Conservation (phyloP, 2,888 invertebrate species). For the Tenthredo livida region DNA sequence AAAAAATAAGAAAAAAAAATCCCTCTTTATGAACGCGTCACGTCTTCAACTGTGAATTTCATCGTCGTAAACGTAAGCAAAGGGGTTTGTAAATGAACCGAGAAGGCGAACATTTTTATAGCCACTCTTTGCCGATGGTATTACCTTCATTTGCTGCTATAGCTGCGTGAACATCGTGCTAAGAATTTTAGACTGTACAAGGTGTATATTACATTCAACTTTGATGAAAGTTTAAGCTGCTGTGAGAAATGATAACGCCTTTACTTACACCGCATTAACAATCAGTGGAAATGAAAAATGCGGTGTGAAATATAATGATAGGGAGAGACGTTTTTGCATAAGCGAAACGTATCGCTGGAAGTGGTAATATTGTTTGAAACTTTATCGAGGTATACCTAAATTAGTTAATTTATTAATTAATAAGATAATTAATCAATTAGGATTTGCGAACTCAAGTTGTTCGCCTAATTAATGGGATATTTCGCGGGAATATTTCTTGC, state of each 20-base stretch:
- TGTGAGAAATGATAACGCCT: constrained; percentile 42
- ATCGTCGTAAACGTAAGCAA: not conserved
- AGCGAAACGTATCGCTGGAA: not conserved
- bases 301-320: not conserved
- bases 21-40: constrained; percentile 10
- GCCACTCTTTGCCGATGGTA: constrained; percentile 42
- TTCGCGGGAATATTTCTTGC: not conserved
- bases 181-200: constrained; percentile 1
- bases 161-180: constrained; percentile 44
- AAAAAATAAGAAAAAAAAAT: not conserved
- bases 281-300: constrained; percentile 34
- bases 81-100: constrained; percentile 19
- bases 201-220: constrained; percentile 28
- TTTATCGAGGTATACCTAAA: constrained; percentile 12
- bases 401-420: constrained; percentile 39
- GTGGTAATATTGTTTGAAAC: constrained; percentile 34
- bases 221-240: constrained; percentile 32
- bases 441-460: constrained; percentile 43
- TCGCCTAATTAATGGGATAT: constrained; percentile 47
- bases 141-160: constrained; percentile 30
- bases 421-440: constrained; percentile 37
- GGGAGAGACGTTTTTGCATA: not conserved
- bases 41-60: constrained; percentile 2
- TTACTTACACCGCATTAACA: constrained; percentile 11
- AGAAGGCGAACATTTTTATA: constrained; percentile 33